phyloP scores from a whole-genome alignment of 2,113 vertebrate species.

The Heptranchias perlo region DNA sequence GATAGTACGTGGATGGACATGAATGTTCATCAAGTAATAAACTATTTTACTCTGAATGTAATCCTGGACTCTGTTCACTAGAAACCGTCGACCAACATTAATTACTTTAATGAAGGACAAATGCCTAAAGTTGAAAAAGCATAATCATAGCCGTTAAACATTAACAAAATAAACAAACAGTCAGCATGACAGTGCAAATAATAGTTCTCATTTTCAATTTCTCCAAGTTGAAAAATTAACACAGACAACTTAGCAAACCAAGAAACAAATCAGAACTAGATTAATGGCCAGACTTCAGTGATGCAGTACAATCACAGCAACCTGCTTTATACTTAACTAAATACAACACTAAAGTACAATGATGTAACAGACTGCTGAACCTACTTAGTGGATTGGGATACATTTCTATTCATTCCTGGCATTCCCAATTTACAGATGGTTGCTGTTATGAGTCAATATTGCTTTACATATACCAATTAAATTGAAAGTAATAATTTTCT shows the following conservation, averaged over 20 bases:
- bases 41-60: slow-evolving; percentile 99
- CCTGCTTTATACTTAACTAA: not conserved
- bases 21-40: slow-evolving; percentile 98
- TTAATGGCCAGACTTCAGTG: not conserved
- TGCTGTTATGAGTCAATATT: not conserved
- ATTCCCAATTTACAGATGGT: not conserved
- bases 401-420: not conserved
- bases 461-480: not conserved
- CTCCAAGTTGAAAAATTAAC: not conserved
- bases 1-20: slow-evolving; percentile 88
- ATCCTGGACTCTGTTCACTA: slow-evolving; percentile 91
- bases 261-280: not conserved
- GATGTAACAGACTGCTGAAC: not conserved
- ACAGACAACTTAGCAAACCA: not conserved
- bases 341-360: not conserved
- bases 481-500: not conserved
- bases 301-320: not conserved
- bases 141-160: not conserved
- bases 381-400: not conserved
- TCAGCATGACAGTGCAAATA: not conserved
- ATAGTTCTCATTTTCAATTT: not conserved
- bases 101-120: slow-evolving; percentile 95
- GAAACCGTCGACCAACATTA: slow-evolving; percentile 87
- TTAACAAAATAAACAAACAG: not conserved
- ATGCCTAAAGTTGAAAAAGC: slow-evolving; percentile 60